phyloP scores from a whole-genome alignment of 2,797 vertebrate species.

The Orientallactaga sibirica region DNA sequence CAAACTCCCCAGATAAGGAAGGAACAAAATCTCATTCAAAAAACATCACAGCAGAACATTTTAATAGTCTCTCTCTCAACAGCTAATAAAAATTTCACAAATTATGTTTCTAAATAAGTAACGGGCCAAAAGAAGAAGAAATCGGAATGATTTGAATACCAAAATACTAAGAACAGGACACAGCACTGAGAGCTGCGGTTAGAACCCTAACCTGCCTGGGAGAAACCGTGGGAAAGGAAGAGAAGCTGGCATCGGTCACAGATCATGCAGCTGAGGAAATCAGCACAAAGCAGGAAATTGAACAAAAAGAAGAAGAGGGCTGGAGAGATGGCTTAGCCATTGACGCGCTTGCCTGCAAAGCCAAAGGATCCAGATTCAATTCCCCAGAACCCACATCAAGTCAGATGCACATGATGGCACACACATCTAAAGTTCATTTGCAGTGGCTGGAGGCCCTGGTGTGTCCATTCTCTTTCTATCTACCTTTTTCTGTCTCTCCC shows the following conservation, averaged over 20 bases:
- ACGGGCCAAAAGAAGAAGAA: not conserved
- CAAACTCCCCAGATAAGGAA: not conserved
- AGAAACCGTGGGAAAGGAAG: not conserved
- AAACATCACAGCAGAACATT: not conserved
- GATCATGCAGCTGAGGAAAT: not conserved
- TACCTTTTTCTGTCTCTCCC: no score
- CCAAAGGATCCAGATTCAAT: no score
- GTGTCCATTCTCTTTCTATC: no score
- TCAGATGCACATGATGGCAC: no score
- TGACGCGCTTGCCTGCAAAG: no score
- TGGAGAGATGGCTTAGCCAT: no score
- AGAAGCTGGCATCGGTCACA: not conserved
- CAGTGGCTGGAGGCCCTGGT: no score
- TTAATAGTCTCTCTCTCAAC: not conserved
- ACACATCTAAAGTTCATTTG: no score
- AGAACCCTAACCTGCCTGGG: not conserved
- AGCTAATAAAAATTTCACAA: not conserved
- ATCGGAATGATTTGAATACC: not conserved
- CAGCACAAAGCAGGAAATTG: not conserved
- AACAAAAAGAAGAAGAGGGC: not conserved
- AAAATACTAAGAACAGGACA: not conserved
- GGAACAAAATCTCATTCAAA: not conserved
- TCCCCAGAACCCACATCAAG: no score
- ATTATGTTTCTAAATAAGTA: not conserved
- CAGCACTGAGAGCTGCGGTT: not conserved